These are phyloP conservation scores for Platycercus adscitus DNA, from an alignment of 2,113 vertebrate species.

Conservation along the genomic window DNA sequence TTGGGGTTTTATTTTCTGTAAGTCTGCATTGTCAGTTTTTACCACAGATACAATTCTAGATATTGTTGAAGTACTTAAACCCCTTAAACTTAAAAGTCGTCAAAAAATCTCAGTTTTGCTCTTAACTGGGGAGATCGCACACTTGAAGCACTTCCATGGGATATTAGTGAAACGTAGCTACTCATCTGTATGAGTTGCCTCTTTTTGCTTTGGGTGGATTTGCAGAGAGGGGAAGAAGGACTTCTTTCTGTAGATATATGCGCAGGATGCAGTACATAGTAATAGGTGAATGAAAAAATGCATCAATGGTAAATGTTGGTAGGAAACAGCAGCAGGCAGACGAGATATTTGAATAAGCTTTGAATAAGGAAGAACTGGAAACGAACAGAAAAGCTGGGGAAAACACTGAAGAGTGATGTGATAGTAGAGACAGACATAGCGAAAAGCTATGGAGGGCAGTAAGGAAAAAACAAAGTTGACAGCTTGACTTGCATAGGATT, in stretches of 20 bases:
- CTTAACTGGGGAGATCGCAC: not conserved
- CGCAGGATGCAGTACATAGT: not conserved
- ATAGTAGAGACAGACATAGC: not conserved
- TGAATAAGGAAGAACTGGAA: not conserved
- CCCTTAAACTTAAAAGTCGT: not conserved
- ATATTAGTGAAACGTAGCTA: not conserved
- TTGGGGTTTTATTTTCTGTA: fast-evolving
- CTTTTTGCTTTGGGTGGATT: not conserved
- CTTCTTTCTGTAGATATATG: not conserved
- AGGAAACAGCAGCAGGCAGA: not conserved
- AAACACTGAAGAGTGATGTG: not conserved
- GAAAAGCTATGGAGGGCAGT: not conserved
- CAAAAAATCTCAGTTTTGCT: not conserved
- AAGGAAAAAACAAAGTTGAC: not conserved
- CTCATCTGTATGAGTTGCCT: too few relatives aligned
- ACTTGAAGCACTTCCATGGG: not conserved
- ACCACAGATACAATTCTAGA: not conserved
- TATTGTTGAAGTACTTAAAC: not conserved
- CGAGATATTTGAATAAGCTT: not conserved
- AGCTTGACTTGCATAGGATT: not conserved
- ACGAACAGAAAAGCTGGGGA: not conserved
- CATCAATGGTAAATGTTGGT: not conserved
- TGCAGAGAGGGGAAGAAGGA: not conserved
- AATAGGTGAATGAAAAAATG: not conserved
- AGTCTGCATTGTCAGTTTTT: not conserved